Percentiles rank a stretch among this genome's conserved stretches.
Evolutionary conservation across 2,113 vertebrate species (phyloP).

Genomic region (Callospermophilus lateralis): DNA sequence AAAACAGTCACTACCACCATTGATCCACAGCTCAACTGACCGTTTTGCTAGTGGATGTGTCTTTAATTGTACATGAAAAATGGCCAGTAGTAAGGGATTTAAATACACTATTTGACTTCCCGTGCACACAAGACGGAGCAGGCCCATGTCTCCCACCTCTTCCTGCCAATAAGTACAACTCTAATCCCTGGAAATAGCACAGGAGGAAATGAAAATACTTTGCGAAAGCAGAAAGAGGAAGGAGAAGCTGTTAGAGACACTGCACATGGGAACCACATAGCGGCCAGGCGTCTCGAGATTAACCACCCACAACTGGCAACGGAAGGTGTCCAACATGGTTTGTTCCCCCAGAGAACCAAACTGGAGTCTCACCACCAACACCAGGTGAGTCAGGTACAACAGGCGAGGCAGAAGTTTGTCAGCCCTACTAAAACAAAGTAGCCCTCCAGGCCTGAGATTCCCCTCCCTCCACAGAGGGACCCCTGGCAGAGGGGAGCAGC

Average conservation of each 20-base stretch:
- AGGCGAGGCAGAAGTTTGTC: rapidly evolving
- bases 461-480: rapidly evolving
- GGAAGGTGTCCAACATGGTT: not conserved
- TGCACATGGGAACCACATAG: not conserved
- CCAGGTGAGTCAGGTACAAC: not conserved
- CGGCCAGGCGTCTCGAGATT: not conserved
- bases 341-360: not conserved
- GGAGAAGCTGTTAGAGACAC: not conserved
- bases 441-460: not conserved
- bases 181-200: not conserved
- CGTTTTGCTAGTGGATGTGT: not conserved
- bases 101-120: not conserved
- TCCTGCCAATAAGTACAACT: not conserved
- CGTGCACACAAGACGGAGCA: not conserved
- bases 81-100: not conserved
- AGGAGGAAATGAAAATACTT: not conserved
- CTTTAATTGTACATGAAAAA: not conserved
- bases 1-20: not conserved
- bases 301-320: too few relatives aligned
- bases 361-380: not conserved
- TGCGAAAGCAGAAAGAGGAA: not conserved
- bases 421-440: not conserved
- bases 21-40: not conserved
- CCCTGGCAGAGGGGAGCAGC: rapidly evolving
- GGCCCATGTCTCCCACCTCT: not conserved